Evolutionary conservation across 2,888 invertebrate genomes (phyloP).

Genomic region (Caenorhabditis sp.): DNA sequence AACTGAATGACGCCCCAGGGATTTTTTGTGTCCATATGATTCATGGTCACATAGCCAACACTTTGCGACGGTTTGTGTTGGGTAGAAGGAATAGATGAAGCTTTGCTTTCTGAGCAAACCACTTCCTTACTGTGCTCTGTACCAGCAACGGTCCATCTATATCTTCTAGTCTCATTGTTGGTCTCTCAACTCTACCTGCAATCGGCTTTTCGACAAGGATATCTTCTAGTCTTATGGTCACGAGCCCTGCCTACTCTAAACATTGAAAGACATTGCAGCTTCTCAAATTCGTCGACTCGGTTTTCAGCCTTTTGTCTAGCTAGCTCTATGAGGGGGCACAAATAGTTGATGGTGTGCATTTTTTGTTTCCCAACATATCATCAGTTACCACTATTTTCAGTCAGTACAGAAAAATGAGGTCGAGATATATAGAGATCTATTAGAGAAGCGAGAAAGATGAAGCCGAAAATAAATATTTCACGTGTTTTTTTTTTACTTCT

Average conservation of each 20-base stretch:
- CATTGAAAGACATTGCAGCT: too few species aligned
- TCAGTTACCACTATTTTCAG: too few species aligned
- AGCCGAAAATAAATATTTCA: slow-evolving; percentile 51
- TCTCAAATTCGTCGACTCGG: not conserved
- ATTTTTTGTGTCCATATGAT: too few species aligned
- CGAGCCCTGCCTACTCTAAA: too few species aligned
- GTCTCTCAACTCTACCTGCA: not conserved
- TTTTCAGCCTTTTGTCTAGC: not conserved
- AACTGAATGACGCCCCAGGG: too few species aligned
- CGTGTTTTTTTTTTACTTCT: slow-evolving; percentile 53
- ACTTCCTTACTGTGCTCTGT: not conserved
- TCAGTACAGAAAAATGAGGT: not conserved
- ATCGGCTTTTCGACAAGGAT: too few species aligned
- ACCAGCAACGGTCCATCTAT: not conserved
- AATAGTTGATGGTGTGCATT: not conserved
- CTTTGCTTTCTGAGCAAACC: not conserved
- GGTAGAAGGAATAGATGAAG: too few species aligned
- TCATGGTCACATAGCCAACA: too few species aligned
- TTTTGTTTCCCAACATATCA: not conserved
- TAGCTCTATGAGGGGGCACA: not conserved
- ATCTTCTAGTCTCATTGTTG: too few species aligned
- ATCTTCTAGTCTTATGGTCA: too few species aligned
- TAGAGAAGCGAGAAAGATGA: not conserved
- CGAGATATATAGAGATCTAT: not conserved
- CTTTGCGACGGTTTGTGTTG: too few species aligned